A percentile compares a stretch with the other conserved stretches of the same genome.
Evolutionary conservation across 2,113 vertebrate genomes (phyloP).

Genomic region (Chaenogobius annularis): DNA sequence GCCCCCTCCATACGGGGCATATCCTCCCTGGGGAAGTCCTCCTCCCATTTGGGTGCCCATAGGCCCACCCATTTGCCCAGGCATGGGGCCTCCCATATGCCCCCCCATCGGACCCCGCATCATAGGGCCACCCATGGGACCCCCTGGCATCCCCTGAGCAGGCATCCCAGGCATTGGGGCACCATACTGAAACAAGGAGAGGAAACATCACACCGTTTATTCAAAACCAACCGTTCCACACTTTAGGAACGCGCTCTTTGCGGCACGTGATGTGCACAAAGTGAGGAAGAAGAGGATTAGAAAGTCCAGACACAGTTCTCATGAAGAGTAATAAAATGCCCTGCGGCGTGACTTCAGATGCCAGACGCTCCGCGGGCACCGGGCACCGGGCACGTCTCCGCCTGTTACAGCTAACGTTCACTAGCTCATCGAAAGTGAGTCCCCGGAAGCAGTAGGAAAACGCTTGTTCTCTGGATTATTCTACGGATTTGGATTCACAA

Average conservation of each 20-base stretch:
- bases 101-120: constrained; percentile 11
- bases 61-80: constrained; percentile 51
- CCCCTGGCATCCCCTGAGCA: constrained; percentile 55
- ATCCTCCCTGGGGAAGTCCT: constrained; percentile 50
- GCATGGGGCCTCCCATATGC: constrained; percentile 54
- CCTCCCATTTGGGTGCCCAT: constrained; percentile 72
- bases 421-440: background rate
- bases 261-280: background rate
- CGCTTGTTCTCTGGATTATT: background rate
- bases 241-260: too few relatives aligned
- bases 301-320: too few relatives aligned
- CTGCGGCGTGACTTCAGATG: too few relatives aligned
- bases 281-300: too few relatives aligned
- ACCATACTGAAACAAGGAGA: constrained; percentile 69
- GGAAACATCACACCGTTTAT: too few relatives aligned
- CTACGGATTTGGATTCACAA: background rate
- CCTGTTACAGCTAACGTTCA: background rate
- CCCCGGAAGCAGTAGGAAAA: background rate
- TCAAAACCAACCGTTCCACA: background rate
- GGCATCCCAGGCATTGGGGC: constrained; percentile 71
- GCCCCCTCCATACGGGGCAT: constrained; percentile 58
- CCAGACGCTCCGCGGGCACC: too few relatives aligned
- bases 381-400: background rate
- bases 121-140: background rate
- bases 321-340: too few relatives aligned